These are phyloP conservation scores for Gastrophryne carolinensis DNA, from an alignment of 2,797 vertebrate genomes.

Conservation along the genomic window DNA sequence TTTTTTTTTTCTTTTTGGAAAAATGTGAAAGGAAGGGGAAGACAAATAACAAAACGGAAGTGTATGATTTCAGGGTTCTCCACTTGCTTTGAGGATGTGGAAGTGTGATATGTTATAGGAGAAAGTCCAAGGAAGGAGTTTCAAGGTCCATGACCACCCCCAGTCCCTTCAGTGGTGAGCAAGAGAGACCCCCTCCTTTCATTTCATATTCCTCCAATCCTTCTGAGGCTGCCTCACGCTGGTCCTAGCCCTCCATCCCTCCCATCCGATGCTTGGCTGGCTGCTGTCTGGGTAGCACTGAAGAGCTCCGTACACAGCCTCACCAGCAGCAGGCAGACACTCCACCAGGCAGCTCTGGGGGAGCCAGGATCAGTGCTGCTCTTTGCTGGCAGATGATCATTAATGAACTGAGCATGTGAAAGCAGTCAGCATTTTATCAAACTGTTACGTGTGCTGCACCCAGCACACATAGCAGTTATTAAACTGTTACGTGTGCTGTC, in stretches of 20 bases:
- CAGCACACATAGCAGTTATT: no score
- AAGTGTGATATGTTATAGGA: conserved; percentile 40
- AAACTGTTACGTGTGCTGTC: no score
- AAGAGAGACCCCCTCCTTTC: conserved; percentile 30
- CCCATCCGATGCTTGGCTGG: not conserved
- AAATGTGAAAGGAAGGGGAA: not conserved
- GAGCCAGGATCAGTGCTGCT: not conserved
- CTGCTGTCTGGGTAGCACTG: conserved; percentile 1
- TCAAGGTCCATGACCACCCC: conserved; percentile 49
- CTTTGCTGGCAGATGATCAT: not conserved
- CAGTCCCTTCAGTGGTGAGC: conserved; percentile 45
- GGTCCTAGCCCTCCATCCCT: conserved; percentile 26
- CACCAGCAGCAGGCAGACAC: not conserved
- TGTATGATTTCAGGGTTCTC: conserved; percentile 1
- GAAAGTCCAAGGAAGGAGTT: conserved; percentile 45
- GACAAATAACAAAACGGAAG: not conserved
- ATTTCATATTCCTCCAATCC: conserved; percentile 47
- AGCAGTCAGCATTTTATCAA: not conserved
- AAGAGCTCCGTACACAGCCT: not conserved
- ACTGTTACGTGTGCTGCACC: not conserved
- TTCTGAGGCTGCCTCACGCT: not conserved
- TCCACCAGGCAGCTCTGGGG: not conserved
- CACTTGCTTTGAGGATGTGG: conserved; percentile 39
- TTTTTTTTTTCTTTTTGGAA: conserved; percentile 4
- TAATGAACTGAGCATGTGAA: not conserved